A percentile compares a stretch with the other conserved stretches of the same genome.
Evolutionary conservation across 2,888 invertebrate genomes (phyloP).

Genomic region (Platycnemis pennipes): DNA sequence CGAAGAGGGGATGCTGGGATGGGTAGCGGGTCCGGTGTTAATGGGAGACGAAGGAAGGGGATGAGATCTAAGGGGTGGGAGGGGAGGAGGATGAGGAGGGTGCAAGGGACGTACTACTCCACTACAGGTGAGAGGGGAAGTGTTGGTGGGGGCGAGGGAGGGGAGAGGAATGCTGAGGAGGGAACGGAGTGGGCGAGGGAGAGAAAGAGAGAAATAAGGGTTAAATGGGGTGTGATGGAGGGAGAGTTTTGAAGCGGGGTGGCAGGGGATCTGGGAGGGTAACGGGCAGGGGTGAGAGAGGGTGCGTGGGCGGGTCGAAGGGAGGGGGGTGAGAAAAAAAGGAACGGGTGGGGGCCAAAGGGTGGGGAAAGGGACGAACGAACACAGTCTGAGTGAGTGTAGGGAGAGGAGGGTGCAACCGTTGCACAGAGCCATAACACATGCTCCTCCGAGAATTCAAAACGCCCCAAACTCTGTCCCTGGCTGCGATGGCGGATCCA

Average conservation of each 20-base stretch:
- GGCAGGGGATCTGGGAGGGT: background rate
- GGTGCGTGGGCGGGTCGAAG: background rate
- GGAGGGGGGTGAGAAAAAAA: background rate
- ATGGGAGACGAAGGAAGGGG: background rate
- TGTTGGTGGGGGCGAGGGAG: background rate
- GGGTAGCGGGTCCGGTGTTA: background rate
- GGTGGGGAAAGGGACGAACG: background rate
- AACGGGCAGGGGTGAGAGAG: background rate
- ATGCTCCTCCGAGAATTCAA: too few relatives aligned
- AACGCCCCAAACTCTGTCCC: too few relatives aligned
- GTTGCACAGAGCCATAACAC: too few relatives aligned
- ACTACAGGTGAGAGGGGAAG: background rate
- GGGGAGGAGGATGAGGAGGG: background rate
- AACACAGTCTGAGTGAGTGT: background rate
- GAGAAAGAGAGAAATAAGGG: background rate
- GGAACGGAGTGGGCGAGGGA: background rate
- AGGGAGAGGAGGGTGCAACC: background rate
- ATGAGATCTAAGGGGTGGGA: too few relatives aligned
- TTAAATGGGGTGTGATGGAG: slow-evolving; percentile 20
- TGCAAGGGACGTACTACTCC: background rate
- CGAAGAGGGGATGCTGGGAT: background rate
- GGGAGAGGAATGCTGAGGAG: background rate
- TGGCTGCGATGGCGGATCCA: too few relatives aligned
- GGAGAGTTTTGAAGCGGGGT: background rate
- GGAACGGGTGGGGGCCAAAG: too few relatives aligned